Evolutionary conservation across 2,888 invertebrate genomes (phyloP), one percentile per base, ranked within the genome.

Genomic region (Liopterus haemorrhoidalis): DNA sequence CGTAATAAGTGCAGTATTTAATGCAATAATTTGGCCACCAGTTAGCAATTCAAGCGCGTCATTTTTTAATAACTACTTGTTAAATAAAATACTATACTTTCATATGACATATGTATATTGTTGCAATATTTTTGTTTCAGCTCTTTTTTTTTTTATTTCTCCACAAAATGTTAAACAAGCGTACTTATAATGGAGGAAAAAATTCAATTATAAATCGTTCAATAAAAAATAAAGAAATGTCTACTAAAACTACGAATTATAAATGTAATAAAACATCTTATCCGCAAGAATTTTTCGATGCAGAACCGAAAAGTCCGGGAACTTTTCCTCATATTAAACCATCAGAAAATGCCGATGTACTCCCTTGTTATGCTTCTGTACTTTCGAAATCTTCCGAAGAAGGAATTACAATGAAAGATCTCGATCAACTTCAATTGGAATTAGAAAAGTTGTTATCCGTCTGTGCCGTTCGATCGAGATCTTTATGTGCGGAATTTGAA

Each of bases 401-500:
- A 59, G 79, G 80, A 3, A 78, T 93, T 48, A 83, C 81, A 12
- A 84, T 91, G 73, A 93, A 94, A 57, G 93, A 95, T 62, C 70
- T 94, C 35, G 92, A 94, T 64, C 76, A 79, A 2, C 70, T 95
- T 6, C 94, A 95, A 64, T 69, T 84, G 38, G 94, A 95, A 64
- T 68, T 94, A 38, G 94, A 95, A 67, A 82, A 83, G 15, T 70
- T 94, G 37, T 72, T 94, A 16, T 86, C 89, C 0, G 84, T 84
- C 38, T 85, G 86, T 40, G 89, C 89, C 0, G 77, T 90, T 11
- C 74, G 93, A 43, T 76, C 82, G 54, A 75, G 89, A 54, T 79
- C 82, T 48, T 75, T 94, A n/a, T 83, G 83, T 57, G 74, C 79
- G 2, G 86, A 88, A 69, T 80, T 82, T 47, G 78, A 82, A 36